Evolutionary conservation across 2,797 vertebrate species (phyloP), one percentile per base, ranked within the genome.

Genomic region (Atherinosoma microstoma): DNA sequence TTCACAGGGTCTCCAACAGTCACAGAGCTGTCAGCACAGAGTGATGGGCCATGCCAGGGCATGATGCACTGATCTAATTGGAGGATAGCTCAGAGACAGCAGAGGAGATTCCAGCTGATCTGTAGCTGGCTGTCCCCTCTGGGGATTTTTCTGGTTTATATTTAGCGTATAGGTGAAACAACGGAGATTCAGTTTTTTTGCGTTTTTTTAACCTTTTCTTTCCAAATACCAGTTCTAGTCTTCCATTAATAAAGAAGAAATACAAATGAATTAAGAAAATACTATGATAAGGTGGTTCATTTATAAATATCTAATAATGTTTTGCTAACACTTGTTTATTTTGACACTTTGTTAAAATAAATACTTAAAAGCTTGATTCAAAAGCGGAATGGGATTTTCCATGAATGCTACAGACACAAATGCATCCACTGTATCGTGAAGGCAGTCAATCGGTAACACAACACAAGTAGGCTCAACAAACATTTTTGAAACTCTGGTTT

Each of bases 51-150:
- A 71, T 80, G 86, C 78, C 80, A 61, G 70, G 81, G 89, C 87
- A 83, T 88, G 88, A 91, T 84, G 75, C 73, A 83, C 78, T 81
- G 84, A 88, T 89, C 86, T 91, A 89, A 91, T 90, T 89, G 86
- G 79, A 82, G 73, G 67, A 87, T 78, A 70, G 79, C 85, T 86
- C 73, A 80, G 78, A 90, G 87, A 87, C 82, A 83, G 66, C 56
- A 38, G 68, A 78, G 70, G 81, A 84, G 86, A 87, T 80, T 84
- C 64, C 75, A 82, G 74, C 61, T 84, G 78, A 87, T 83, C 81
- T 81, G 84, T 78, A 53, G 85, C 67, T 81, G 53, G 40, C 72
- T 20, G 7, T 61, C 30, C 71, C 70, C 81, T 64, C 74, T 45
- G 29, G 76, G 85, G 71, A 72, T 74, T 60, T 68, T 78, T 64